Evolutionary conservation across 2,113 vertebrate species (phyloP).

Genomic region (Erpornis zantholeuca): DNA sequence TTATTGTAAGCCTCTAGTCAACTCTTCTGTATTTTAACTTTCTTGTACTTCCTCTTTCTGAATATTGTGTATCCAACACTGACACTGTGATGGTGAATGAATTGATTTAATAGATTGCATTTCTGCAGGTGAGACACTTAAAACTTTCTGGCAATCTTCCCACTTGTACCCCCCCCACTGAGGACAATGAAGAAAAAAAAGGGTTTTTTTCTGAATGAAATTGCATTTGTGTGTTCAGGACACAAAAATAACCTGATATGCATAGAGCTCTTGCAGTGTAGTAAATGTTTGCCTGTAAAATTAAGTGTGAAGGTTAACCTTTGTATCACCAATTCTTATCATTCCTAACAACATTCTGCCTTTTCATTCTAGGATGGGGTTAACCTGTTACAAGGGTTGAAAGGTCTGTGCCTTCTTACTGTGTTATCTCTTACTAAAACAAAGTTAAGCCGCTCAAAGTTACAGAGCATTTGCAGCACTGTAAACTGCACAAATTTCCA

Average conservation of each 20-base stretch:
- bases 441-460: slow-evolving; percentile 32
- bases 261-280: slow-evolving; percentile 4
- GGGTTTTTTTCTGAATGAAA: not conserved
- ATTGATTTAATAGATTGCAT: not conserved
- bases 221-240: not conserved
- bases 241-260: slow-evolving; percentile 6
- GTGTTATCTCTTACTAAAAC: slow-evolving; percentile 7
- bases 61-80: not conserved
- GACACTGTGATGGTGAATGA: not conserved
- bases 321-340: slow-evolving; percentile 34
- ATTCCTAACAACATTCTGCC: slow-evolving; percentile 15
- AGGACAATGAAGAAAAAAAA: not conserved
- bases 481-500: slow-evolving; percentile 31
- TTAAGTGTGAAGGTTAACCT: slow-evolving; percentile 7
- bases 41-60: not conserved
- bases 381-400: slow-evolving; percentile 41
- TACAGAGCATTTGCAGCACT: slow-evolving; percentile 44
- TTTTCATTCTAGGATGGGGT: slow-evolving; percentile 1
- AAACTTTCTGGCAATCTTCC: not conserved
- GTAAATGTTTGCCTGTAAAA: slow-evolving; percentile 32
- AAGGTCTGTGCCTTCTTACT: slow-evolving; percentile 67
- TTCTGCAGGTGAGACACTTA: not conserved
- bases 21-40: not conserved
- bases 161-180: not conserved
- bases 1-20: not conserved